These are phyloP conservation scores for Agriopis marginaria DNA, from an alignment of 2,888 invertebrate genomes.

Conservation along the genomic window DNA sequence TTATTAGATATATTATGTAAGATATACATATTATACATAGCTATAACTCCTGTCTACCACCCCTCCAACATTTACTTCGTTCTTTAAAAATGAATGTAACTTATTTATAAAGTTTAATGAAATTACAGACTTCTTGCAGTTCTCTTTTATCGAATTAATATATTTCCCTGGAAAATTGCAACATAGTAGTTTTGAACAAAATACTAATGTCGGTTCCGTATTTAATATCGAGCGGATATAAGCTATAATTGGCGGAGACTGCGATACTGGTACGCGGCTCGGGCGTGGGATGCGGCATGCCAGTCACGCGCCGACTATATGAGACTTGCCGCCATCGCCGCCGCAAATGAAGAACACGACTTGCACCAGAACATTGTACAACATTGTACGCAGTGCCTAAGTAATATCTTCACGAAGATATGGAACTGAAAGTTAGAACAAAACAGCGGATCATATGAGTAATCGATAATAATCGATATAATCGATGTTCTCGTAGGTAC, in stretches of 20 bases:
- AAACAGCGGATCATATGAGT: not conserved
- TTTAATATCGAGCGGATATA: constrained; percentile 41
- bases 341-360: constrained; percentile 66
- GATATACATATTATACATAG: too few species aligned
- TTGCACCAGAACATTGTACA: constrained; percentile 35
- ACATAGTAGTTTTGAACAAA: constrained; percentile 9
- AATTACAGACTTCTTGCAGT: too few species aligned
- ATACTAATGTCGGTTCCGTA: constrained; percentile 23
- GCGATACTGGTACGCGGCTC: constrained; percentile 46
- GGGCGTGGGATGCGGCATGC: constrained; percentile 58
- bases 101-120: too few species aligned
- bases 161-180: not conserved
- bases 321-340: constrained; percentile 63
- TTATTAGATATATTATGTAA: too few species aligned
- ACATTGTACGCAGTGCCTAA: constrained; percentile 20
- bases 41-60: too few species aligned
- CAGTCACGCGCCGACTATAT: constrained; percentile 72
- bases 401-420: constrained; percentile 1
- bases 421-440: not conserved
- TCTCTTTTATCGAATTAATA: not conserved
- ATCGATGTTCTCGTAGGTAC: too few species aligned
- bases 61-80: too few species aligned
- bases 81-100: too few species aligned
- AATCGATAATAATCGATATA: too few species aligned
- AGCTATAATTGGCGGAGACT: constrained; percentile 53